These are phyloP conservation scores for Stichodactyla mertensii DNA, from an alignment of 64 coral and sea anemone species.

Conservation along the genomic window DNA sequence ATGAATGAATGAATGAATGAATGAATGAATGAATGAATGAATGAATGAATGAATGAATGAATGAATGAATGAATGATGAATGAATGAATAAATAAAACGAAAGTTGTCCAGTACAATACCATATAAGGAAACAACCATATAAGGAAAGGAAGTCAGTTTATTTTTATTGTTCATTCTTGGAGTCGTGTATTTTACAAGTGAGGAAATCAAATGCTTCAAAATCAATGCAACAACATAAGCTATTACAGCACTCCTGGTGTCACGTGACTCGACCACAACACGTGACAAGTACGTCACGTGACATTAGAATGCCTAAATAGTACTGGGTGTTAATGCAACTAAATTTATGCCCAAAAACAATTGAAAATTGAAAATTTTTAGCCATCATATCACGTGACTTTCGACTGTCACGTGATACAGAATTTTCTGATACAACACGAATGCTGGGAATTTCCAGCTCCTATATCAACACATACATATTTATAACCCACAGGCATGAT, in stretches of 20 bases:
- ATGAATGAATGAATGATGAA: too few species aligned
- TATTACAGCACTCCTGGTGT: neutral
- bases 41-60: too few species aligned
- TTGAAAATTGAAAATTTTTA: neutral
- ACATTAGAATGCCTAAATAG: neutral
- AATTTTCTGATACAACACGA: too few species aligned
- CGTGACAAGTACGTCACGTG: neutral
- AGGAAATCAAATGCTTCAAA: neutral
- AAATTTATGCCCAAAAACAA: neutral
- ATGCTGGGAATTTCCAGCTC: neutral
- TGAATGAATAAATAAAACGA: too few species aligned
- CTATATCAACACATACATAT: neutral
- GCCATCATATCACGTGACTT: neutral
- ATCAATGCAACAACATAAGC: neutral
- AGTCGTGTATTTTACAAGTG: conserved; percentile 15
- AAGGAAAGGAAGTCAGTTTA: neutral
- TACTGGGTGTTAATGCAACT: neutral
- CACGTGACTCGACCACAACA: neutral
- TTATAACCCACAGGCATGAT: neutral
- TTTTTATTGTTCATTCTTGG: neutral
- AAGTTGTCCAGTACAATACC: neutral
- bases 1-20: too few species aligned
- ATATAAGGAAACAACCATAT: neutral
- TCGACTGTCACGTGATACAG: neutral
- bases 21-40: too few species aligned